These are phyloP conservation scores for Crenichthys baileyi DNA, from an alignment of 2,797 vertebrate genomes.

Conservation along the genomic window DNA sequence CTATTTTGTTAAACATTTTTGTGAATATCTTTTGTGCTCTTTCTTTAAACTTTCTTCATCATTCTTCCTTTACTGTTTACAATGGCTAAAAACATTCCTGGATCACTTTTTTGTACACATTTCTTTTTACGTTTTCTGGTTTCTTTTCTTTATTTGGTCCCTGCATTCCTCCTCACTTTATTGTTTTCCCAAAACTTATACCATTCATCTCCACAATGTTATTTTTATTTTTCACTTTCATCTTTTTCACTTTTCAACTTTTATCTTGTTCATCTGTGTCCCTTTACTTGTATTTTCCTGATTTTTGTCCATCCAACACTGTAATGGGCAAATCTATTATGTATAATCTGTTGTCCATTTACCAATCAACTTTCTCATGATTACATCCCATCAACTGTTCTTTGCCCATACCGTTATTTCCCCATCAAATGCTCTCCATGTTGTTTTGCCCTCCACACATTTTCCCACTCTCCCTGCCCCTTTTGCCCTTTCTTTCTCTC, in stretches of 20 bases:
- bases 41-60: neutral
- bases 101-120: neutral
- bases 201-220: neutral
- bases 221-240: neutral
- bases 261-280: neutral
- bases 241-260: no score
- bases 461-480: constrained; percentile 41
- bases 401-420: constrained; percentile 17
- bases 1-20: constrained; percentile 20
- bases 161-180: neutral
- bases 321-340: constrained; percentile 18
- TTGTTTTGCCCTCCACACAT: constrained; percentile 30
- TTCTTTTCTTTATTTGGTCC: neutral
- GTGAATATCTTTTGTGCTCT: constrained; percentile 12
- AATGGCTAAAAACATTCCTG: neutral
- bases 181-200: neutral
- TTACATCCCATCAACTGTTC: constrained; percentile 15
- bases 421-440: constrained; percentile 23
- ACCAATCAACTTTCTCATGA: neutral
- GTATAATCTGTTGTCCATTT: neutral
- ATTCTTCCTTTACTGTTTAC: neutral
- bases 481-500: constrained; percentile 60
- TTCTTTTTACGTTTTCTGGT: neutral
- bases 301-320: constrained; percentile 13
- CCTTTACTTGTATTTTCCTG: neutral